These are phyloP conservation scores for Leptobrachium ailaonicum DNA, from an alignment of 2,113 vertebrate genomes.

Conservation along the genomic window DNA sequence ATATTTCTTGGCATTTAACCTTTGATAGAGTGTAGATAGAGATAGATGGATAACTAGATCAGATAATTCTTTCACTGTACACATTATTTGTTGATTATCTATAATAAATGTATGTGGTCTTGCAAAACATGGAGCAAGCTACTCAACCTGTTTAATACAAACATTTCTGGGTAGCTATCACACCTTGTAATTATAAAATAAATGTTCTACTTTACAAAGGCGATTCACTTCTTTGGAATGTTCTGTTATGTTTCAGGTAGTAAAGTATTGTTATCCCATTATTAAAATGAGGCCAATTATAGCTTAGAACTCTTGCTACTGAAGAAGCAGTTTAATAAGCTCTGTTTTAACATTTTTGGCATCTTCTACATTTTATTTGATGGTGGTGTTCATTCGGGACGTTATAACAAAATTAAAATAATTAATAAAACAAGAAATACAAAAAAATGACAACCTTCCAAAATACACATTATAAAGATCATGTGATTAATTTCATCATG, in stretches of 20 bases:
- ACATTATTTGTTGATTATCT: no score
- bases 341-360: slow-evolving; percentile 1
- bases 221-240: slow-evolving; percentile 40
- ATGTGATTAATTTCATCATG: no score
- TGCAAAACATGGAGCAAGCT: not conserved
- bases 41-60: no score
- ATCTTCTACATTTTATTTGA: slow-evolving; percentile 18
- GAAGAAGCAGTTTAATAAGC: slow-evolving; percentile 14
- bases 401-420: not conserved
- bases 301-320: slow-evolving; percentile 18
- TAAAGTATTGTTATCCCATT: slow-evolving; percentile 11
- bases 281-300: slow-evolving; percentile 34
- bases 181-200: slow-evolving; percentile 25
- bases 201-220: slow-evolving; percentile 19
- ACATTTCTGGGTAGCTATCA: slow-evolving; percentile 7
- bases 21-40: no score
- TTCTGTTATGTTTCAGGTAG: slow-evolving; percentile 23
- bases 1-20: no score
- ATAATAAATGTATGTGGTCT: not conserved
- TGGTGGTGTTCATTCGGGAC: slow-evolving; percentile 16
- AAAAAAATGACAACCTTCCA: slow-evolving; percentile 28
- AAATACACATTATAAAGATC: not conserved
- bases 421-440: slow-evolving; percentile 12
- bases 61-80: no score
- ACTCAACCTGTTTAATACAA: slow-evolving; percentile 16